A percentile compares a stretch with the other conserved stretches of the same genome.
phyloP scores from a whole-genome alignment of 1,140 invertebrate species.

The Polyergus mexicanus region DNA sequence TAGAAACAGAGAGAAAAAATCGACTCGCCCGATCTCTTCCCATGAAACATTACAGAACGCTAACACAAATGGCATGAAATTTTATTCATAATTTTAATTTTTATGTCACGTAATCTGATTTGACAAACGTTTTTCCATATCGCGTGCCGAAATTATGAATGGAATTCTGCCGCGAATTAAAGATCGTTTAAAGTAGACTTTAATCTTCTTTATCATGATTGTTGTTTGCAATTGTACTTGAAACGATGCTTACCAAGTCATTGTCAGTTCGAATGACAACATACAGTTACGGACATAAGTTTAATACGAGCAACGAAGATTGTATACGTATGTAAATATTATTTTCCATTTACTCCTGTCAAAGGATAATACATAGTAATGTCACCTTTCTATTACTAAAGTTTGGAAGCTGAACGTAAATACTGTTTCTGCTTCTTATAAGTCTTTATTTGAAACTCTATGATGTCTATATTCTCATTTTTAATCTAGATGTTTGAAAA shows the following conservation, averaged over 20 bases:
- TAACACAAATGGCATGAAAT: not conserved
- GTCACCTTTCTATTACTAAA: constrained; percentile 6
- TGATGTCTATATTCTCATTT: not conserved
- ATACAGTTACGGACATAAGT: constrained; percentile 37
- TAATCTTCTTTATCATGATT: constrained; percentile 37
- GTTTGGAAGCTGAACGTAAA: not conserved
- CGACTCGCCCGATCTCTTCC: not conserved
- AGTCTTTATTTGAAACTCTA: not conserved
- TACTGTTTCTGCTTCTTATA: not conserved
- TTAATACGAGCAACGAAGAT: constrained; percentile 21
- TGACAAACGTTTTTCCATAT: not conserved
- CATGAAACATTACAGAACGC: not conserved
- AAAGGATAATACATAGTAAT: not conserved
- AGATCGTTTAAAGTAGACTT: constrained; percentile 30
- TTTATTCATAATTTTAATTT: not conserved
- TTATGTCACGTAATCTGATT: not conserved
- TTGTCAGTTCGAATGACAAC: constrained; percentile 36
- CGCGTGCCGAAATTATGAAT: constrained; percentile 16
- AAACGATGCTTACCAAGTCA: constrained; percentile 39
- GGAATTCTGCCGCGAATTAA: constrained; percentile 24
- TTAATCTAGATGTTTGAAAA: not conserved
- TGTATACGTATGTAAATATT: constrained; percentile 28
- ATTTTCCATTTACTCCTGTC: constrained; percentile 26
- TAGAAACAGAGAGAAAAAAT: not conserved
- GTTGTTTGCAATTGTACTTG: constrained; percentile 59